Base-by-base conservation (phyloP, 2,888 invertebrate species). In the Melipona beecheii region DNA sequence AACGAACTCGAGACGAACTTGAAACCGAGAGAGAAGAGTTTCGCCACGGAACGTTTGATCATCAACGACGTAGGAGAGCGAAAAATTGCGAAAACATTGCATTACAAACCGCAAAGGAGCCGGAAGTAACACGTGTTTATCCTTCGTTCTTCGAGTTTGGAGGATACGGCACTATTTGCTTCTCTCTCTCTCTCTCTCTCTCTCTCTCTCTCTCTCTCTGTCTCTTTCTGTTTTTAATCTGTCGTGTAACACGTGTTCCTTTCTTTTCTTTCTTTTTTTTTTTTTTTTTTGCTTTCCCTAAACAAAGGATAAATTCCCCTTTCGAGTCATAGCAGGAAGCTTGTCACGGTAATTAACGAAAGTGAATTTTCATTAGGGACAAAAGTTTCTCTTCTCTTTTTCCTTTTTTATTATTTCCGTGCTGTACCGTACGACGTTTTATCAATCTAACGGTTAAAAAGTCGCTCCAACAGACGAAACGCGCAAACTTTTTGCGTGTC, bases 121-220 rank as follows among this genome's bases (percentile, higher is more conserved):
- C 31, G 19, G 24, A 68, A 80, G 66, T 80, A 71, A 75, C 75
- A 75, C 54, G 11, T 60, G 70, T 80, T 82, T 82, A 80, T 80
- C 75, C 60, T 66, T 19, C 54, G 50, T 80, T 71, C 60, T 66
- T 19, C 54, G 56, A 58, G 65, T 31, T 21, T 60, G 58, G 27
- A 11, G 56, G 19, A 31, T 71, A 65, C 56, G 27, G 17, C 58
- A 65, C 50, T 50, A 31, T 66, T 52, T 65, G 19, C 36, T 43
- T n/a, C n/a, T 1, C 24, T 24, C 24, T 24, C 24, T 24, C 24
- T 27, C 17, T 19, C 19, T 52, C 19, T 50, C 50, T 50, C 21
- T 54, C 21, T 54, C 21, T 27, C 24, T 9, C n/a, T 1, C 36
- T 6, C 36, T 36, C 36, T 36, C 36, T 9, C 24, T 19, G 6